Evolutionary conservation across 2,888 invertebrate genomes (phyloP), one percentile per base, ranked within the genome.

Genomic region (Lottia scabra): DNA sequence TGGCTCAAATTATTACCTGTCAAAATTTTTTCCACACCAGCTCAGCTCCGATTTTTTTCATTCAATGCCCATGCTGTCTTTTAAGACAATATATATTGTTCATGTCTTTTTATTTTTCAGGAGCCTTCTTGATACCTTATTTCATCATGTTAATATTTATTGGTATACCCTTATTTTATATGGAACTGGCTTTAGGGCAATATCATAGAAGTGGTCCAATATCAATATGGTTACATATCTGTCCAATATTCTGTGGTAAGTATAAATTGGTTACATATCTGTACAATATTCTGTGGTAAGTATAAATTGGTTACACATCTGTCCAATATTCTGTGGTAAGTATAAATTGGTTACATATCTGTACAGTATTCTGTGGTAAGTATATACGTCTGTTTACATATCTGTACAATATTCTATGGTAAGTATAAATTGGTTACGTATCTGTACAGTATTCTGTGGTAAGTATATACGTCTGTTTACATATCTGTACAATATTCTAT

Each of bases 151-250:
- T 97, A 88, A 91, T 97, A 78, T 95, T 97, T 83, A 96, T 97
- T 6, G 97, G 97, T 12, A 92, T 98, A 19, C 85, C 85, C 0
- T 72, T 85, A 44, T 85, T 85, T 75, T 85, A 84, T 74, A 84
- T 85, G 85, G 85, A 85, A 72, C 72, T 84, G 68, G 96, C 97
- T 0, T 91, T 98, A 78, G 98, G 98, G 13, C 98, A 98, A 91
- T 98, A 95, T 91, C 96, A 97, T 88, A 93, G 95, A 94, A 79
- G 95, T 87, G 98, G 98, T 67, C 96, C 96, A 79, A 93, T 98
- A 76, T 95, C 95, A 67, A 94, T 97, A 76, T 98, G 97, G 97
- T 94, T 94, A 85, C 93, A 94, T 80, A 95, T 98, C 83, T 97
- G 97, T 90, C 97, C 98, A 0, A 95, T 97, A 73, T 92, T 96